Evolutionary conservation across 2,888 invertebrate genomes (phyloP), one percentile per base, ranked within the genome.

Genomic region (Acleris holmiana): DNA sequence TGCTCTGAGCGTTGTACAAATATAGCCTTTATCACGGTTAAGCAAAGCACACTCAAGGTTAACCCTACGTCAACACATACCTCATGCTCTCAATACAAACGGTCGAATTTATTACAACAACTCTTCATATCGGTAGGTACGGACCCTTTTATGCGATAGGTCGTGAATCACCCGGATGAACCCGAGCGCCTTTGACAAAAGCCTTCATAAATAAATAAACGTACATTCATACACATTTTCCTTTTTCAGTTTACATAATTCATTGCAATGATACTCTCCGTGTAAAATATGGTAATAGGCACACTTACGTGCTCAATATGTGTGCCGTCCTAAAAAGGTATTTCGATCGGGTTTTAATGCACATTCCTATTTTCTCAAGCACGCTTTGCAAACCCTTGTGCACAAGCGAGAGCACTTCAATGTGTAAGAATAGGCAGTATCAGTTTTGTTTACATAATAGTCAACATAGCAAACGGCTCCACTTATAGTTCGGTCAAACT

Each of bases 111-210:
- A 87, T 88, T 83, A 80, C 82, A 74, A 79, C 80, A 74, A 79
- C 80, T 76, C 82, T 79, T 84, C 85, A 85, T 85, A 87, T 85
- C 82, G 71, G 80, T 80, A 77, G 79, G 78, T 78, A 83, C 81
- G 77, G 80, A 77, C 80, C 81, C 83, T 84, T 86, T 85, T 88
- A 84, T 87, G 78, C 78, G 73, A 79, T 76, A 76, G 76, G 74
- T 76, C 83, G 85, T 89, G 88, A 88, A 89, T 89, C 89, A 88
- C 83, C 77, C 76, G 81, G 80, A 84, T 84, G 82, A 85, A 85
- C 83, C 79, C 82, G 73, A 74, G 76, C 73, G 75, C 79, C 78
- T 84, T 87, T 86, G 87, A 87, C 84, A 86, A 86, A 86, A 87
- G 85, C 77, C 79, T 80, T 85, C 83, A 82, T 86, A 85, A 84